Conservation (phyloP, 2,888 invertebrate species). For the Temnothorax unifasciatus region DNA sequence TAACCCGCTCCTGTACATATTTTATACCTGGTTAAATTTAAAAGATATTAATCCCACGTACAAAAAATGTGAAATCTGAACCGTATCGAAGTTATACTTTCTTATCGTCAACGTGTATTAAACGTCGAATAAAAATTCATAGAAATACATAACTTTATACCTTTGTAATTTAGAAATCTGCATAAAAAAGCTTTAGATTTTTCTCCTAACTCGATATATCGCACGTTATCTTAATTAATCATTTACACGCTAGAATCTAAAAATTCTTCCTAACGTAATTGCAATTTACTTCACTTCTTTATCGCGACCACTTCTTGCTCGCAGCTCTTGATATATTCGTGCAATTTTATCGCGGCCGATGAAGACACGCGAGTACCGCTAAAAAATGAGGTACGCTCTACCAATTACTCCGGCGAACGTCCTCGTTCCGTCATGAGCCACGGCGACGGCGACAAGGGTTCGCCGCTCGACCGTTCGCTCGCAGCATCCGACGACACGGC, state of each 20-base stretch:
- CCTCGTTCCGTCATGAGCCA: conserved; percentile 17
- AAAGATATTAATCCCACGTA: background rate
- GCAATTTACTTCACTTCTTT: background rate
- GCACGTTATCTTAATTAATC: background rate
- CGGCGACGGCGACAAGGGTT: conserved; percentile 35
- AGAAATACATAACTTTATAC: too few species aligned
- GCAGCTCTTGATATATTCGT: conserved; percentile 3
- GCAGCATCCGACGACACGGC: conserved; percentile 41
- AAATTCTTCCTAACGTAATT: background rate
- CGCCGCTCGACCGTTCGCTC: conserved; percentile 7
- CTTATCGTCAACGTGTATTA: background rate
- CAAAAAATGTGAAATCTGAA: background rate
- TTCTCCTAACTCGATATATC: background rate
- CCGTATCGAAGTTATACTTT: background rate
- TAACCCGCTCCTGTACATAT: background rate
- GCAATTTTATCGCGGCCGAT: conserved; percentile 40
- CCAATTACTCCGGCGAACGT: conserved; percentile 43
- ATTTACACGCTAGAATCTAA: background rate
- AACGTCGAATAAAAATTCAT: background rate
- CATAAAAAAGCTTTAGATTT: background rate
- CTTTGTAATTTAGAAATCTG: background rate
- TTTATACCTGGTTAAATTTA: background rate
- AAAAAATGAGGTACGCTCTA: conserved; percentile 38
- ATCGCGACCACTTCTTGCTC: background rate
- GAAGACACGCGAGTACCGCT: conserved; percentile 41